phyloP scores from a whole-genome alignment of 2,113 vertebrate species.

The Podiceps cristatus region DNA sequence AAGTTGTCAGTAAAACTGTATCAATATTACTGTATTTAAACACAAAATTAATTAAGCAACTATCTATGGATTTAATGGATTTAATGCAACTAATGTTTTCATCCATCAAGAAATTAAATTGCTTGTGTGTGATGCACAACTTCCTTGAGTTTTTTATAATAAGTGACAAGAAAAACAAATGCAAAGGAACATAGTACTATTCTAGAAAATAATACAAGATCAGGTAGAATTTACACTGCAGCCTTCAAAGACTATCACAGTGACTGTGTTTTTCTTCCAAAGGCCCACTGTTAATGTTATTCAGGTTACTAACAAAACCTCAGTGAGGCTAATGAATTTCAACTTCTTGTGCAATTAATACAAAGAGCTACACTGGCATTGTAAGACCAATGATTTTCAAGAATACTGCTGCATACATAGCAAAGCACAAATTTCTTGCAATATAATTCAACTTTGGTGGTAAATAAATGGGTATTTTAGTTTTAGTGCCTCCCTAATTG shows the following conservation, averaged over 20 bases:
- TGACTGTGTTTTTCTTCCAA: neutral
- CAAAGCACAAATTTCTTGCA: neutral
- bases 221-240: neutral
- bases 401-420: neutral
- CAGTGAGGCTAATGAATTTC: neutral
- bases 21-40: neutral
- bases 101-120: neutral
- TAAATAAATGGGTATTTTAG: neutral
- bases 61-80: neutral
- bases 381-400: neutral
- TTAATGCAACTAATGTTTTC: neutral
- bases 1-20: neutral
- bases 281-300: neutral
- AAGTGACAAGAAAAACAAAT: neutral
- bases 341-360: neutral
- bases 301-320: neutral
- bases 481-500: neutral
- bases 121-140: neutral
- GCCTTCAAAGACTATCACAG: neutral
- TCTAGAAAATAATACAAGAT: neutral
- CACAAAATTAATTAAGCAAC: neutral
- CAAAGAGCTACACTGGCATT: neutral
- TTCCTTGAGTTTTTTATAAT: neutral
- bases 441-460: neutral
- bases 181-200: neutral